These are phyloP conservation scores for Orthosia cruda DNA, from an alignment of 2,888 invertebrate genomes.

Conservation along the genomic window DNA sequence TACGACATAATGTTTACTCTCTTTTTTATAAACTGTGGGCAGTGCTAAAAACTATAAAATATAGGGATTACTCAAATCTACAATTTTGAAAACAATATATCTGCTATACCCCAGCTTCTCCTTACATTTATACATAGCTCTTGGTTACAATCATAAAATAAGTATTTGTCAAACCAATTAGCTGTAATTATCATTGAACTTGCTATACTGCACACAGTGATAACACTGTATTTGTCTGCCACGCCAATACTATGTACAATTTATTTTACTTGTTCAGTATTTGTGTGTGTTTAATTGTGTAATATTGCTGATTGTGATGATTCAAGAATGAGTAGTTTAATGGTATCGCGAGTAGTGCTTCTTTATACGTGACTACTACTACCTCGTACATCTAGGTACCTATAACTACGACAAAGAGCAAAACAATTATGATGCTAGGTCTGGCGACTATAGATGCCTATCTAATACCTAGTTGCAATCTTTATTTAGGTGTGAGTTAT, in stretches of 20 bases:
- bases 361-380: no score
- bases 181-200: conserved; percentile 15
- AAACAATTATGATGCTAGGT: no score
- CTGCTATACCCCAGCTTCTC: background rate
- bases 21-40: no score
- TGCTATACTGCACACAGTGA: background rate
- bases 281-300: background rate
- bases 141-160: background rate
- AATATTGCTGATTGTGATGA: background rate
- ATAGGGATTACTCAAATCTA: no score
- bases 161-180: conserved; percentile 25
- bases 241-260: background rate
- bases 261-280: background rate
- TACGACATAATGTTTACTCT: no score
- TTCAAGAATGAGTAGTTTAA: background rate
- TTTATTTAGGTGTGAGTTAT: no score
- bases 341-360: background rate
- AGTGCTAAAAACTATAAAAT: no score
- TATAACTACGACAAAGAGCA: no score
- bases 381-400: no score
- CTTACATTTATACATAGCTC: background rate
- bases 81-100: no score
- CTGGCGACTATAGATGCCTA: no score
- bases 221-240: background rate
- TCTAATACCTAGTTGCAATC: no score